Conservation (phyloP, 1,140 invertebrate species). For the Neotoxoptera formosana region DNA sequence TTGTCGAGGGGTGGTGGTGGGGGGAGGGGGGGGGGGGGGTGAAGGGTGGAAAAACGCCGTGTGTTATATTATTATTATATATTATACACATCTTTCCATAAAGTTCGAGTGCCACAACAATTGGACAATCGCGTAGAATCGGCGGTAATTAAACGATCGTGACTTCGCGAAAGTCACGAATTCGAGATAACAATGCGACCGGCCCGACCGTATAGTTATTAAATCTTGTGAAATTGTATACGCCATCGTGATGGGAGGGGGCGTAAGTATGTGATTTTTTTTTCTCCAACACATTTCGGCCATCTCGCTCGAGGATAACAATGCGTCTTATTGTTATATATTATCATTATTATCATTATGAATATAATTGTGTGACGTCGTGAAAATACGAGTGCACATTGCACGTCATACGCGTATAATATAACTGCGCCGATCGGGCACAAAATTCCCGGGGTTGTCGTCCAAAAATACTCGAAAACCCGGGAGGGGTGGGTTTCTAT, state of each 20-base stretch:
- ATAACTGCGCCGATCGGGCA: too few species aligned
- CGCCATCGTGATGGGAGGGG: slow-evolving; percentile 5
- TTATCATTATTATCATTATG: too few species aligned
- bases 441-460: too few species aligned
- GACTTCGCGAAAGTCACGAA: slow-evolving; percentile 52
- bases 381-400: not conserved
- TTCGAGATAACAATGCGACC: slow-evolving; percentile 44
- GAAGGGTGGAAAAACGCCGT: too few species aligned
- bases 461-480: too few species aligned
- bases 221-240: slow-evolving; percentile 51
- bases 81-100: slow-evolving; percentile 25
- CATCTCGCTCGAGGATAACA: not conserved
- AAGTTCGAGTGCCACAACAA: slow-evolving; percentile 43
- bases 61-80: too few species aligned
- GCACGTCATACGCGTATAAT: too few species aligned
- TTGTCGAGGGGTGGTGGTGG: too few species aligned
- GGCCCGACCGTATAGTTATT: slow-evolving; percentile 23
- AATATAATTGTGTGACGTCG: not conserved
- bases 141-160: slow-evolving; percentile 47
- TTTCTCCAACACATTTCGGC: slow-evolving; percentile 19
- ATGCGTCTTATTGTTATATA: not conserved
- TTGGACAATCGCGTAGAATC: slow-evolving; percentile 44
- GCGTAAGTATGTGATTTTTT: not conserved
- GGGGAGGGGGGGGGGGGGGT: not conserved
- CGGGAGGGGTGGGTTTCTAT: too few species aligned